Conservation (phyloP, 2,797 vertebrate genomes). For the Betta splendens region DNA sequence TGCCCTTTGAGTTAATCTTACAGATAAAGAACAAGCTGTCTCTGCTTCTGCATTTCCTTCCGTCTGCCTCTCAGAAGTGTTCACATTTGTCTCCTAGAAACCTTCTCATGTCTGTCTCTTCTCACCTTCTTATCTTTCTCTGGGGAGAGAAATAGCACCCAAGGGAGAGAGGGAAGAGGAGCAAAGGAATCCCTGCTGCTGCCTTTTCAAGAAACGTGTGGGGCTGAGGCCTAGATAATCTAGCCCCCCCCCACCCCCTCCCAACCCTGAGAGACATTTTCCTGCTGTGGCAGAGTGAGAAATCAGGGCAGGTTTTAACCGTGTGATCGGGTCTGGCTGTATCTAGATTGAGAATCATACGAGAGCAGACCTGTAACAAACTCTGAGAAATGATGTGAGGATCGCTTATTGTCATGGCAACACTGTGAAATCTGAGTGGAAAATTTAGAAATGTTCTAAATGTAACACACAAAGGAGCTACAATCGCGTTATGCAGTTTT, state of each 20-base stretch:
- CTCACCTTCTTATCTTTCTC: constrained; percentile 37
- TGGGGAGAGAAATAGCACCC: constrained; percentile 31
- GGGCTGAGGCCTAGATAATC: constrained; percentile 35
- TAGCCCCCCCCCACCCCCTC: constrained; percentile 22
- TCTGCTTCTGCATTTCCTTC: constrained; percentile 28
- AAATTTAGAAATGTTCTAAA: constrained; percentile 1
- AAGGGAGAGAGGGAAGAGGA: constrained; percentile 23
- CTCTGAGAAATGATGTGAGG: background rate
- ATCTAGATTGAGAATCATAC: background rate
- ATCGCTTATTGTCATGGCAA: constrained; percentile 10
- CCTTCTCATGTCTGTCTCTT: constrained; percentile 43
- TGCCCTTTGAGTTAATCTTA: constrained; percentile 27
- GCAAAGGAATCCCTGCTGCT: constrained; percentile 23
- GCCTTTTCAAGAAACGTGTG: constrained; percentile 38
- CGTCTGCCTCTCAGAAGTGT: constrained; percentile 28
- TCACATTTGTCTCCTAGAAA: constrained; percentile 39
- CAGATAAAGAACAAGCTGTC: constrained; percentile 29
- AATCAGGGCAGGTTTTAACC: background rate
- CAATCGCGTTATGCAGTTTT: background rate
- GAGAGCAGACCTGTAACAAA: background rate
- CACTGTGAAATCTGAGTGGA: background rate
- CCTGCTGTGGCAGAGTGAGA: constrained; percentile 4
- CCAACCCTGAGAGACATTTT: no score
- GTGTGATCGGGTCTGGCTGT: background rate
- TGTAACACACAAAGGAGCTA: background rate